These are phyloP conservation scores for Lasioglossum morio DNA, from an alignment of 2,888 invertebrate genomes.

Conservation along the genomic window DNA sequence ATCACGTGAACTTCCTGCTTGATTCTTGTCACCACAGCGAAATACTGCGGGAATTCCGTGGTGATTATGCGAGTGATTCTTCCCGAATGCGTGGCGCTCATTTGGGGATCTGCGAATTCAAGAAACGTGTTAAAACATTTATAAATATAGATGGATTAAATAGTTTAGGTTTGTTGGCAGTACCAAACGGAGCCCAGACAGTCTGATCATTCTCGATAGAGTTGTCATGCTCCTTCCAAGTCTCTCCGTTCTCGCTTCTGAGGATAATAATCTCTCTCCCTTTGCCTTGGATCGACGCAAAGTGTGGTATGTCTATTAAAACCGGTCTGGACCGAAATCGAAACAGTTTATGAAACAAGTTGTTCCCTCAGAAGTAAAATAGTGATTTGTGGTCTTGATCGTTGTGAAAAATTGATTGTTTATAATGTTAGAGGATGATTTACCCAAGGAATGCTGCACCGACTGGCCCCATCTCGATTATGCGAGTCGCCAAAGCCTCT, in stretches of 20 bases:
- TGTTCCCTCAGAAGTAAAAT: not conserved
- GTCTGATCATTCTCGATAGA: conserved; percentile 87
- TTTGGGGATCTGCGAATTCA: conserved; percentile 77
- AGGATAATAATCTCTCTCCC: conserved; percentile 98
- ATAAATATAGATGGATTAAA: not conserved
- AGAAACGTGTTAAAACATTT: too few species aligned
- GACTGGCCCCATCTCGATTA: conserved; percentile 97
- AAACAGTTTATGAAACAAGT: not conserved
- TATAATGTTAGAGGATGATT: conserved; percentile 51
- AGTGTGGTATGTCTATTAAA: conserved; percentile 98
- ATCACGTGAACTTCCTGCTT: conserved; percentile 98
- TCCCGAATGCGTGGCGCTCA: conserved; percentile 85
- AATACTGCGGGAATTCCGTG: conserved; percentile 98
- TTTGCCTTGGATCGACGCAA: conserved; percentile 96
- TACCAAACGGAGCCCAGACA: conserved; percentile 90
- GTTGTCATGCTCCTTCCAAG: conserved; percentile 97
- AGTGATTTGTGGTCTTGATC: not conserved
- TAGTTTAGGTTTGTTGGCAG: conserved; percentile 67
- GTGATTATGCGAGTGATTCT: conserved; percentile 97
- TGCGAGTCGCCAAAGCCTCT: conserved; percentile 97
- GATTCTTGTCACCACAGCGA: conserved; percentile 97
- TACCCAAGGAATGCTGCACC: conserved; percentile 98
- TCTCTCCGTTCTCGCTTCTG: conserved; percentile 98
- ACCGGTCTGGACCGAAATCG: conserved; percentile 89
- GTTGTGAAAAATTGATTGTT: not conserved